These are phyloP conservation scores for Parnassius smintheus DNA, from an alignment of 2,888 invertebrate species.

Conservation along the genomic window DNA sequence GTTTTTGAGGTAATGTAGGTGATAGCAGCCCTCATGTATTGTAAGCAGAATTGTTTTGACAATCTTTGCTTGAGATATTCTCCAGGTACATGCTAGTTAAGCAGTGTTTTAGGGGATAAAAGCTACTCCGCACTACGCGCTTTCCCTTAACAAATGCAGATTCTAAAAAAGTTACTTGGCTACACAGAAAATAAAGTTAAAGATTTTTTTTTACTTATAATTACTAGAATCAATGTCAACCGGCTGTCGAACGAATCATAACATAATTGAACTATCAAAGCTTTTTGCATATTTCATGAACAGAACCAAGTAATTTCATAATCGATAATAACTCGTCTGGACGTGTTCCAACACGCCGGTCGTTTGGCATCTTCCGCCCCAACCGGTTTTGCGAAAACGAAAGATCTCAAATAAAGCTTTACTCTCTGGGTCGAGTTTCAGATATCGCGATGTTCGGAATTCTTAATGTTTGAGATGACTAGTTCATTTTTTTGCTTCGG, in stretches of 20 bases:
- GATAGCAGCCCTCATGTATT: no score
- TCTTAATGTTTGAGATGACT: conserved; percentile 9
- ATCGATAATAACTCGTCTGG: conserved; percentile 36
- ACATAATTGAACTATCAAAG: not conserved
- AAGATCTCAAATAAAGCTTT: conserved; percentile 8
- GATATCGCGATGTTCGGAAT: conserved; percentile 9
- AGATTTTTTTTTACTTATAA: no score
- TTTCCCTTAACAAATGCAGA: no score
- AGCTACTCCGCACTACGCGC: no score
- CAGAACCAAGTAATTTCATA: conserved; percentile 36
- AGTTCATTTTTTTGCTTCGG: conserved; percentile 3
- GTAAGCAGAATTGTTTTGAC: no score
- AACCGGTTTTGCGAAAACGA: conserved; percentile 49
- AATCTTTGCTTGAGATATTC: no score
- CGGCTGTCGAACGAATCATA: not conserved
- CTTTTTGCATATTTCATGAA: conserved; percentile 22
- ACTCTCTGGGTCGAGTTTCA: conserved; percentile 11
- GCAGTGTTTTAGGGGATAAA: no score
- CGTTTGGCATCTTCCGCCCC: conserved; percentile 54
- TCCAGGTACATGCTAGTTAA: no score
- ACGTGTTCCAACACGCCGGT: conserved; percentile 30
- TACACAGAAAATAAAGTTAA: no score
- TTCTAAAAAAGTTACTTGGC: no score
- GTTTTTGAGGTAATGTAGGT: no score
- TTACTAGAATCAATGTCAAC: not conserved